Conservation (phyloP, 2,797 vertebrate genomes). For the Sebastes minor region DNA sequence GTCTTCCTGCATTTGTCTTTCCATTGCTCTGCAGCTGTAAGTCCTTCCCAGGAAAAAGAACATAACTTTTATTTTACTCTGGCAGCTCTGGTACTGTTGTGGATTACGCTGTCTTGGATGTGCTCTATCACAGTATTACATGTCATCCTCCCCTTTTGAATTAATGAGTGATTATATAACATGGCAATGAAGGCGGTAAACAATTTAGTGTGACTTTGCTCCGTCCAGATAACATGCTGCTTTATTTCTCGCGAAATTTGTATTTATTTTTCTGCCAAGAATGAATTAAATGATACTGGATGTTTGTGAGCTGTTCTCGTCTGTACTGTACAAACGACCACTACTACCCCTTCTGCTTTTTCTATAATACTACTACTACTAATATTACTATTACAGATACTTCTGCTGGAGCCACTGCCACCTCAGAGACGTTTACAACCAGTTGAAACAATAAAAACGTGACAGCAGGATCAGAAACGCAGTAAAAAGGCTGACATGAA, state of each 20-base stretch:
- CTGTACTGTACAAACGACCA: not conserved
- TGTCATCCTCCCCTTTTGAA: constrained; percentile 29
- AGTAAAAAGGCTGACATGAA: not conserved
- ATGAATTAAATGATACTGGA: not conserved
- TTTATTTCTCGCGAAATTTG: not conserved
- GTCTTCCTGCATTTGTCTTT: constrained; percentile 28
- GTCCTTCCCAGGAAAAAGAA: constrained; percentile 43
- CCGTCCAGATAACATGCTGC: not conserved
- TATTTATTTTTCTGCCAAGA: not conserved
- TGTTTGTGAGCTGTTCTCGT: not conserved
- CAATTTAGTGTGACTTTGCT: not conserved
- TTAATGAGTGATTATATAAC: constrained; percentile 42
- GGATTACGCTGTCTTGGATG: constrained; percentile 41
- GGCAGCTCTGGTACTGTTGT: constrained; percentile 28
- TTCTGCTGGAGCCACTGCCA: not conserved
- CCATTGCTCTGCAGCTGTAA: constrained; percentile 23
- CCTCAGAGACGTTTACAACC: not conserved
- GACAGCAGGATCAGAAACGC: not conserved
- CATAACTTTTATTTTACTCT: constrained; percentile 34
- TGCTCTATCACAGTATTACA: constrained; percentile 30
- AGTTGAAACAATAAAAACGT: not conserved
- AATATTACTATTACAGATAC: not conserved
- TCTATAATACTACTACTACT: not conserved
- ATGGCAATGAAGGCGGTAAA: not conserved
- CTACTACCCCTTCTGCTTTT: too few species aligned